Evolutionary conservation across 1,140 invertebrate genomes (phyloP), one percentile per base, ranked within the genome.

Genomic region (Bombus sylvicola): DNA sequence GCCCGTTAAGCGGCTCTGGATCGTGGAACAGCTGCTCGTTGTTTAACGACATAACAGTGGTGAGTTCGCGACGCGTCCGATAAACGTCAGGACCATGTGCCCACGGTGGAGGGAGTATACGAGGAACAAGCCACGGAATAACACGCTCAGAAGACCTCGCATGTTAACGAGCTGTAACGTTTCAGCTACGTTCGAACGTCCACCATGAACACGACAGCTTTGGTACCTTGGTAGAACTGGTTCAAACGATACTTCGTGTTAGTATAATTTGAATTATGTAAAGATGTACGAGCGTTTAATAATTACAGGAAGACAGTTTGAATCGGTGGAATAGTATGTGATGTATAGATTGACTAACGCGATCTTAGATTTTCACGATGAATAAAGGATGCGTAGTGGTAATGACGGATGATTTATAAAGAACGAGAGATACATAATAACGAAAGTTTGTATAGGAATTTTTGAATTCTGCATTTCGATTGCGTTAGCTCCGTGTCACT

Each of bases 11-110:
- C 71, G 31, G 47, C 57, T 64, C 62, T 5, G 34, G 18, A 66
- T 79, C 47, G 72, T 37, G 83, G 43, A 80, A 85, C 83, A 85
- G 83, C 83, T 85, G 83, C 77, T 72, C 37, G 68, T 85, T 80
- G 83, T 80, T 85, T 84, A 84, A 84, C 83, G 76, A 79, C 66
- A 53, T 25, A 69, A 78, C 82, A 53, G n/a, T 2, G 31, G 41
- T n/a, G 75, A 69, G 47, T 74, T 73, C n/a, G 25, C 39, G 47
- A 66, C 47, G 69, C 37, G 37, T 4, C 41, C 68, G 77, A 80
- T 84, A 80, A 80, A 73, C 68, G 76, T 85, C 83, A 31, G 75
- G 43, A 79, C 22, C 43, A 79, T 79, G 64, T 79, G 82, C 37
- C 25, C 62, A n/a, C 41, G 43, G 18, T 9, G 28, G 13, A 22